Evolutionary conservation across 2,113 vertebrate genomes (phyloP).

Genomic region (Neolamprologus devosi): DNA sequence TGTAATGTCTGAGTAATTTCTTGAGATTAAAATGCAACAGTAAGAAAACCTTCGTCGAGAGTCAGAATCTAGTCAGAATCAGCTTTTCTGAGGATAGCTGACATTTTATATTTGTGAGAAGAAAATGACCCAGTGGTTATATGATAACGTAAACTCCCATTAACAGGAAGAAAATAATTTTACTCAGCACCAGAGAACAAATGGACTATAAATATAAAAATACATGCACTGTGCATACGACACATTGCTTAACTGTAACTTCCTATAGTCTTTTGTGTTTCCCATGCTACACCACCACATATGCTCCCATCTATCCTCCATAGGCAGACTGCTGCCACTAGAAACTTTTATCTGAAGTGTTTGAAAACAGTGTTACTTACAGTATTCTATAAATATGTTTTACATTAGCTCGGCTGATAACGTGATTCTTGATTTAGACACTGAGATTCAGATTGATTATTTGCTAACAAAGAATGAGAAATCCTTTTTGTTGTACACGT

Average conservation of each 20-base stretch:
- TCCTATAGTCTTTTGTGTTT: background rate
- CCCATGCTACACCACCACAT: background rate
- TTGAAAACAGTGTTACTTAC: background rate
- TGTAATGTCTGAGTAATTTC: background rate
- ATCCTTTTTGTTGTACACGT: background rate
- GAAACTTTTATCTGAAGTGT: background rate
- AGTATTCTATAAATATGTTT: background rate
- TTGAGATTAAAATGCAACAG: background rate
- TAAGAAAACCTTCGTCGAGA: background rate
- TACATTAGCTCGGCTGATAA: background rate
- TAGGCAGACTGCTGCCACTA: background rate
- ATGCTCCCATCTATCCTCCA: background rate
- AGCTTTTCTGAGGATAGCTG: background rate
- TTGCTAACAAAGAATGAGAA: background rate
- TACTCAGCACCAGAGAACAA: no score
- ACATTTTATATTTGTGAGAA: background rate
- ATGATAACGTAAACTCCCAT: no score
- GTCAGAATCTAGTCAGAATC: background rate
- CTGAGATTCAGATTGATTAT: background rate
- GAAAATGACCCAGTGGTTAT: no score
- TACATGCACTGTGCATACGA: background rate
- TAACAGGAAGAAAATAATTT: no score
- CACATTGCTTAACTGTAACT: background rate
- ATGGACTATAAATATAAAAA: background rate
- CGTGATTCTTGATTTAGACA: background rate